Evolutionary conservation across 2,113 vertebrate genomes (phyloP).

Genomic region (Sylvietta virens): DNA sequence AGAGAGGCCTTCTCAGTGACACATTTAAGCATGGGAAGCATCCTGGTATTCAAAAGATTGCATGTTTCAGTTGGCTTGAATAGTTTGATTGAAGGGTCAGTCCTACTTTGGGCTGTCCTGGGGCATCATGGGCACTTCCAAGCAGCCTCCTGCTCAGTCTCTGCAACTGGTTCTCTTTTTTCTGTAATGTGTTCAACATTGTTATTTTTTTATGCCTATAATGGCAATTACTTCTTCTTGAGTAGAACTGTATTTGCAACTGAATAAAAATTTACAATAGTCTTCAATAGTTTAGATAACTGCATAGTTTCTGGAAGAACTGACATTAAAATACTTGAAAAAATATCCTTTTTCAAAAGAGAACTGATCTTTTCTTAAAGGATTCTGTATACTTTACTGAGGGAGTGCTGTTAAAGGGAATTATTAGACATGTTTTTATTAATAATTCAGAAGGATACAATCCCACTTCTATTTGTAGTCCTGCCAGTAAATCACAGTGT

Average conservation of each 20-base stretch:
- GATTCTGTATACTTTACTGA: neutral
- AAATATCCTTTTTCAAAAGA: neutral
- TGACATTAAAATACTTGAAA: neutral
- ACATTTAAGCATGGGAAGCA: neutral
- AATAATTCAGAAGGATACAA: neutral
- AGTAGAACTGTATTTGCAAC: neutral
- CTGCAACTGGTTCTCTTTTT: neutral
- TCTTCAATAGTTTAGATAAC: neutral
- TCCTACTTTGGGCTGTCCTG: neutral
- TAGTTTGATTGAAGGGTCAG: neutral
- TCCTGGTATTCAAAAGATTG: neutral
- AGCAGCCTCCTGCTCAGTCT: neutral
- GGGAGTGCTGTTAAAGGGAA: neutral
- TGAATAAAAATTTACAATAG: neutral
- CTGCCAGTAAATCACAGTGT: neutral
- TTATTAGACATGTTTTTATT: neutral
- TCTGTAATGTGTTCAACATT: neutral
- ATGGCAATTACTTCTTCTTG: neutral
- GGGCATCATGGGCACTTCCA: neutral
- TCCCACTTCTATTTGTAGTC: neutral
- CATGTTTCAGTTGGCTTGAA: neutral
- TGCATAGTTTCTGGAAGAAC: neutral
- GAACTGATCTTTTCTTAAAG: neutral
- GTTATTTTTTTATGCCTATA: neutral
- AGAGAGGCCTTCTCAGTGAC: neutral